These are phyloP conservation scores for Drosophila recens DNA, from an alignment of 2,888 invertebrate species.

Conservation along the genomic window DNA sequence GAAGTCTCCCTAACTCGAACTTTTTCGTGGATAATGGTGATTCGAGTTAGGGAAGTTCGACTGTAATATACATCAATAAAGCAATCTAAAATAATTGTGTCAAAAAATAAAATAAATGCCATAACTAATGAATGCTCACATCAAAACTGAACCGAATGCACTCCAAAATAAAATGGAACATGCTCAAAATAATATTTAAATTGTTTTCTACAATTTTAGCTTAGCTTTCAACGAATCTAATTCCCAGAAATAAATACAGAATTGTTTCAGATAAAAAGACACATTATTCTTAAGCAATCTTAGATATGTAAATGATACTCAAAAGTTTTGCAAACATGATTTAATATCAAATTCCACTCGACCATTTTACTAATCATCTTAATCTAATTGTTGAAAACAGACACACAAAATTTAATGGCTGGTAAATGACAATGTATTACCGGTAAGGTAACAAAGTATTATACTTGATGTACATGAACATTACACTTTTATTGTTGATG, in stretches of 20 bases:
- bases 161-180: background rate
- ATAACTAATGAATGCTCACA: too few relatives aligned
- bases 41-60: too few relatives aligned
- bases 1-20: too few relatives aligned
- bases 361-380: background rate
- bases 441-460: background rate
- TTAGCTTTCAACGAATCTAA: too few relatives aligned
- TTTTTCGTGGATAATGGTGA: too few relatives aligned
- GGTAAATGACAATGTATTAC: conserved; percentile 20
- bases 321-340: background rate
- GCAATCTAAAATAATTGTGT: background rate
- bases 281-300: background rate
- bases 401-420: conserved; percentile 12
- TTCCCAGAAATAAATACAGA: background rate
- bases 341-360: conserved; percentile 3
- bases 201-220: too few relatives aligned
- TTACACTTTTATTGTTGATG: conserved; percentile 11
- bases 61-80: background rate
- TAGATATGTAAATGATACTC: background rate
- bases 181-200: background rate
- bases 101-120: too few relatives aligned
- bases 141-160: too few relatives aligned
- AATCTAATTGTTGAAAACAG: conserved; percentile 3
- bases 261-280: background rate
- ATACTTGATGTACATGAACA: conserved; percentile 1